These are phyloP conservation scores for Drosophila incognita DNA, from an alignment of 2,888 invertebrate species.

Conservation along the genomic window DNA sequence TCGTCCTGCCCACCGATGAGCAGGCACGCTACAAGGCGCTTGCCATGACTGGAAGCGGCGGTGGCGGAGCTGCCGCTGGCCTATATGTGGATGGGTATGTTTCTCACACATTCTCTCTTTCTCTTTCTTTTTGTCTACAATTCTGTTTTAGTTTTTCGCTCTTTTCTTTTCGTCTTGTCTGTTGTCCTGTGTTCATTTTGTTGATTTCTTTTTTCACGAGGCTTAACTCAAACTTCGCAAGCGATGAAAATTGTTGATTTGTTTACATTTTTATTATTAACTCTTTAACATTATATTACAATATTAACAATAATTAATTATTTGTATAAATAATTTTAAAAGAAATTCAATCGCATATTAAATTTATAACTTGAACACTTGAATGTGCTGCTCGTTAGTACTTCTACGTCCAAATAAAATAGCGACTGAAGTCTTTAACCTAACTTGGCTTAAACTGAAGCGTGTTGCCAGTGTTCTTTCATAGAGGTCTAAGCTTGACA, in stretches of 20 bases:
- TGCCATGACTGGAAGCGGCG: conserved; percentile 87
- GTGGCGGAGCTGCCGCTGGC: conserved; percentile 28
- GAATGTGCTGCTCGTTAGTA: no score
- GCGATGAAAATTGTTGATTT: background rate
- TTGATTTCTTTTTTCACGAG: conserved; percentile 4
- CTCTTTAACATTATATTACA: background rate
- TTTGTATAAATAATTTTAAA: background rate
- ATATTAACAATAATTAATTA: background rate
- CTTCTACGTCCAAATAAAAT: no score
- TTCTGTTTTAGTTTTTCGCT: background rate
- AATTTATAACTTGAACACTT: background rate
- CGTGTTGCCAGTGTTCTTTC: background rate
- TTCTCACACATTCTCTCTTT: conserved; percentile 8
- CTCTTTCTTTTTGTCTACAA: conserved; percentile 14
- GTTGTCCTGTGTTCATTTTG: conserved; percentile 18
- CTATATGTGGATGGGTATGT: conserved; percentile 66
- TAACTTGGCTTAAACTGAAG: background rate
- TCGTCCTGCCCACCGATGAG: conserved; percentile 93
- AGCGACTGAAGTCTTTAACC: background rate
- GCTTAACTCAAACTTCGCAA: background rate
- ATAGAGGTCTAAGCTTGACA: background rate
- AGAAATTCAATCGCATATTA: background rate
- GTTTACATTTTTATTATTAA: background rate
- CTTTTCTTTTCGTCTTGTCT: conserved; percentile 8
- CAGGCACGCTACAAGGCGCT: conserved; percentile 94